phyloP scores from a whole-genome alignment of 2,797 vertebrate genomes.

The Lophius americanus region DNA sequence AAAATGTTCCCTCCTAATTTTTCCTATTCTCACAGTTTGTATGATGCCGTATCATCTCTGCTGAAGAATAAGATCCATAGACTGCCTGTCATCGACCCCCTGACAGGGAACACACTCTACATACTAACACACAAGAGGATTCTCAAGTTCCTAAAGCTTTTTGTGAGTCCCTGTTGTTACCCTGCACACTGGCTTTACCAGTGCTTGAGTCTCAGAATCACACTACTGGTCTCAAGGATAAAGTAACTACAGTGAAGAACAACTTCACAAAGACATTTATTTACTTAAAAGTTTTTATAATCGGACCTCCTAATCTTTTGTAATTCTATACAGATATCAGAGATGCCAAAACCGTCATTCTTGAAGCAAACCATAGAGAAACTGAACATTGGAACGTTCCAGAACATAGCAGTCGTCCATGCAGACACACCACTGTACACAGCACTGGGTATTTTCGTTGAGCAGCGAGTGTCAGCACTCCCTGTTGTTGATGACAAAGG shows the following conservation, averaged over 20 bases:
- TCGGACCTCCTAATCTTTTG: background rate
- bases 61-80: slow-evolving; percentile 98
- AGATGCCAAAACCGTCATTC: slow-evolving; percentile 94
- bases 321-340: slow-evolving; percentile 86
- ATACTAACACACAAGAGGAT: slow-evolving; percentile 99
- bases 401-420: slow-evolving; percentile 93
- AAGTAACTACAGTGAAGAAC: background rate
- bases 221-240: background rate
- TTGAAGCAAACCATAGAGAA: slow-evolving; percentile 88
- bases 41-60: slow-evolving; percentile 94
- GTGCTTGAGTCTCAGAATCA: background rate
- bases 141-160: slow-evolving; percentile 98
- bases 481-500: slow-evolving; percentile 95
- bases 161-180: slow-evolving; percentile 84
- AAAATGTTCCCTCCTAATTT: background rate
- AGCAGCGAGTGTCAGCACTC: slow-evolving; percentile 94
- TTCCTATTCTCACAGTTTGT: slow-evolving; percentile 82
- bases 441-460: slow-evolving; percentile 96
- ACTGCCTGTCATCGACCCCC: slow-evolving; percentile 94
- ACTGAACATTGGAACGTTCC: slow-evolving; percentile 92
- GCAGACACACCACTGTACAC: slow-evolving; percentile 93
- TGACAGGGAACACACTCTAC: slow-evolving; percentile 96
- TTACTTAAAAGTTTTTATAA: background rate
- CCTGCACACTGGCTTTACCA: background rate
- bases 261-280: background rate